Evolutionary conservation across 2,797 vertebrate species (phyloP).

Genomic region (Anguilla pacifica): DNA sequence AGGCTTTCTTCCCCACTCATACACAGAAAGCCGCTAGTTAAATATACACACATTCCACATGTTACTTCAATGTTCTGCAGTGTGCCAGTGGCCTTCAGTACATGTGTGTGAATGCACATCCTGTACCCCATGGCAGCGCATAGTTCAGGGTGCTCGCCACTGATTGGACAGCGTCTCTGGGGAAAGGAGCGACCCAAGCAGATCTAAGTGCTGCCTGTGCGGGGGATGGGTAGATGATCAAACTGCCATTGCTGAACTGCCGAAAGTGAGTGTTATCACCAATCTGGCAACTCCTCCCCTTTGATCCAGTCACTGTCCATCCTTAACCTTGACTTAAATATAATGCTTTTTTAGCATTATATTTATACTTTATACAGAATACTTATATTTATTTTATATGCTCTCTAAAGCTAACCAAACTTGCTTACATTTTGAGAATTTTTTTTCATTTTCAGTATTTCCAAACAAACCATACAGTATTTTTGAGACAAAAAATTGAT

Average conservation of each 20-base stretch:
- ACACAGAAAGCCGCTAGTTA: not conserved
- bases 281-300: not conserved
- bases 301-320: not conserved
- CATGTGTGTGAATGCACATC: not conserved
- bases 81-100: not conserved
- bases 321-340: not conserved
- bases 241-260: not conserved
- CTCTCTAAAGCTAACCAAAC: not conserved
- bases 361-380: not conserved
- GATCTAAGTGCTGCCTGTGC: not conserved
- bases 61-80: not conserved
- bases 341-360: not conserved
- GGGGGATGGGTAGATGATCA: not conserved
- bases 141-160: not conserved
- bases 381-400: not conserved
- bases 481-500: not conserved
- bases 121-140: not conserved
- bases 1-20: not conserved
- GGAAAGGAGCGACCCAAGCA: not conserved
- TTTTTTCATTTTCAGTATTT: too few species aligned
- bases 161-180: not conserved
- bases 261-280: not conserved
- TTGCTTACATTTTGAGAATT: too few species aligned
- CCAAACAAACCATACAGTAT: too few species aligned
- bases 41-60: conserved; percentile 10